phyloP scores from a whole-genome alignment of 1,140 invertebrate species.

The Gryllus bimaculatus region DNA sequence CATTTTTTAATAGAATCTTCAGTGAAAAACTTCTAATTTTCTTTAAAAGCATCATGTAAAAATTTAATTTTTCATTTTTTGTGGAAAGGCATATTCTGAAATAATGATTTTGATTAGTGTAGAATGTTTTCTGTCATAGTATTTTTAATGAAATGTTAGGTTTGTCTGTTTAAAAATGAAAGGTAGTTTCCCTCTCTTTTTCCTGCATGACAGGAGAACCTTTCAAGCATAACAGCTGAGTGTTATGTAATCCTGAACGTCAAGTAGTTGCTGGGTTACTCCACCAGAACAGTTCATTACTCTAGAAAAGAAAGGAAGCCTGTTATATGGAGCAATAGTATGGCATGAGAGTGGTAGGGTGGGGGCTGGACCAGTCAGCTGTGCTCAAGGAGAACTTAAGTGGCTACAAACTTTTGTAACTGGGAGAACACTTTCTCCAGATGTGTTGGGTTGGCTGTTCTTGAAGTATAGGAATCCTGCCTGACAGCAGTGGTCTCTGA shows the following conservation, averaged over 20 bases:
- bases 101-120: no score
- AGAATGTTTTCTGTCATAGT: no score
- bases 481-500: no score
- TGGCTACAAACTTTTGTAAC: background rate
- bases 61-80: no score
- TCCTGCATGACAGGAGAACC: background rate
- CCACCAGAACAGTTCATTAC: background rate
- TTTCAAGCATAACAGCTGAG: background rate
- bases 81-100: no score
- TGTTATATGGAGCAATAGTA: background rate
- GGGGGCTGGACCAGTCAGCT: background rate
- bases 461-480: no score
- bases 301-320: background rate
- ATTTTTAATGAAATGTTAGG: no score
- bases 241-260: background rate
- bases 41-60: no score
- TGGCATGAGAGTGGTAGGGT: background rate
- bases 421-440: background rate
- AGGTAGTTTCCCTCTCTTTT: background rate
- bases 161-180: background rate
- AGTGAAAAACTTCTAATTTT: no score
- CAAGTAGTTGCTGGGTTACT: background rate
- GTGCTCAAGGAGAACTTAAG: background rate
- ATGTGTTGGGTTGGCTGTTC: no score
- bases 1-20: no score